Evolutionary conservation across 2,113 vertebrate genomes (phyloP), one percentile per base, ranked within the genome.

Genomic region (Spheniscus mendiculus): DNA sequence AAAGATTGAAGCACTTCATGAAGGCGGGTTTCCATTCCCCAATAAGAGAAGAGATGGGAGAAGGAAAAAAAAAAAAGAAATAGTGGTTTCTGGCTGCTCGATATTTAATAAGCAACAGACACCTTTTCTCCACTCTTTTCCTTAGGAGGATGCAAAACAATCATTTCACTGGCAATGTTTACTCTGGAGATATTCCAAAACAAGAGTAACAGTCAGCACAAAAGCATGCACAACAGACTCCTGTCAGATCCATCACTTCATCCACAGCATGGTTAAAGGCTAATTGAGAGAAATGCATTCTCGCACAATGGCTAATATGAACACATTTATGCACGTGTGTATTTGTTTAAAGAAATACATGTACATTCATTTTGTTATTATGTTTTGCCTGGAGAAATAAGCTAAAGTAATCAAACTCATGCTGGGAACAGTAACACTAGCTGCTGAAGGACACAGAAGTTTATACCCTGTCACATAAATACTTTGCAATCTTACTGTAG

Each of bases 151-250:
- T 81, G 30, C 29, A 89, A 89, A 94, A 47, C 56, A 85, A 40
- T 53, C 9, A 27, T 84, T 97, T 94, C 65, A 63, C 52, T 89
- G 83, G 45, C 36, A 76, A 5, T 76, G 52, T 93, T 97, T 96
- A 72, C 53, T 92, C 87, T 98, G 96, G 91, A 97, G 44, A 10
- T 80, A 44, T 21, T 94, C 96, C 96, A 97, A 84, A 21, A 25
- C 11, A 44, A 74, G 71, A 72, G 49, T 52, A 90, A 34, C n/a
- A 88, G 12, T 56, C n/a, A 83, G 87, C 45, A 83, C 17, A 27
- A 32, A 95, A 95, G 36, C 72, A 86, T 17, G 49, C 58, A 27
- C 38, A 34, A 7, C 47, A 76, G 53, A 34, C 18, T 94, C 49
- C 85, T 93, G 76, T 95, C 92, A 97, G 81, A 93, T 50, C 78